Base-by-base conservation (phyloP, 2,113 vertebrate species). In the Lamprotornis superbus region DNA sequence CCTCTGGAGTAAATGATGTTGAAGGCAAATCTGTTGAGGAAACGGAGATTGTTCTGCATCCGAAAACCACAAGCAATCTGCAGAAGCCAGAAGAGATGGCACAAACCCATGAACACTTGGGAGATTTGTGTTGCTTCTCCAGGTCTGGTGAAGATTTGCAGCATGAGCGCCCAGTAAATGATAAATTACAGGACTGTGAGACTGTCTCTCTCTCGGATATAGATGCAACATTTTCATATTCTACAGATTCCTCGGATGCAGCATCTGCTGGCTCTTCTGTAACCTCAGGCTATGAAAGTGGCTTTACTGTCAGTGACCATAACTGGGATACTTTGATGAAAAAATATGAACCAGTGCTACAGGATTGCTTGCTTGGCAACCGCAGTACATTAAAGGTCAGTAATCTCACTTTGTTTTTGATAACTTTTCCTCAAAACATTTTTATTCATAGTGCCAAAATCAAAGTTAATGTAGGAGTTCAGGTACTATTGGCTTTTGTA, bases 211-310 rank as follows among this genome's bases (percentile, higher is more conserved):
- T 98, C 47, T 55, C 50, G 0, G 98, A 98, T 52, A 82, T 83
- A 16, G 98, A 99, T 53, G 42, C 79, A 46, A 68, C 83, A 2
- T 92, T 98, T 86, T 98, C 97, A 4, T 94, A 95, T 80, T 96
- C 95, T 89, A 98, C 83, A 1, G 98, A 98, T 87, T 96, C 96
- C 74, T 98, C 89, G 0, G 98, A 98, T 88, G 96, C 98, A 8
- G 95, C 96, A 13, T 98, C 98, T 27, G 97, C 97, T 76, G 95
- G 83, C 25, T 98, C 98, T 53, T 98, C 98, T 24, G 95, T 98
- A 94, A 99, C 98, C 61, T 99, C 98, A 3, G 98, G 98, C 71
- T 98, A 98, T 6, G 98, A 98, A 89, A 98, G 98, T 30, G 83
- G 97, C 35, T 92, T 93, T 80, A 93, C 94, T 12, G 44, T 31